These are phyloP conservation scores for Halcyon leucocephala DNA, from an alignment of 2,797 vertebrate species.

Conservation along the genomic window DNA sequence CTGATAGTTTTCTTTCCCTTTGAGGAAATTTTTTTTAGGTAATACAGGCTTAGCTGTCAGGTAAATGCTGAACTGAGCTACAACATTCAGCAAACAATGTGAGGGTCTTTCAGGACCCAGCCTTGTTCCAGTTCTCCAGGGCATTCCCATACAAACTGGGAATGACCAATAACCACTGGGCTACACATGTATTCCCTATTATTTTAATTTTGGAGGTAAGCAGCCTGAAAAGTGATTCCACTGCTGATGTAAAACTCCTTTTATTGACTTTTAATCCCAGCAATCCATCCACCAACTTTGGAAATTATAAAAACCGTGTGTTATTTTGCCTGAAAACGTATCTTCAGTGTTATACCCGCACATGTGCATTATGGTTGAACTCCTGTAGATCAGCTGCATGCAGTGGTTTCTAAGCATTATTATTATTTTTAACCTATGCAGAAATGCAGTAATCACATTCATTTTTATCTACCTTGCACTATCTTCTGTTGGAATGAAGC, in stretches of 20 bases:
- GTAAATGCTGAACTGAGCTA: conserved; percentile 59
- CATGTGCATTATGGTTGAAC: fast-evolving
- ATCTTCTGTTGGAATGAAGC: neutral
- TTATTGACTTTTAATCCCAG: neutral
- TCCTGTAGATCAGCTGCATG: neutral
- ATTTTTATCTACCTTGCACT: neutral
- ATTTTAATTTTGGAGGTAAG: neutral
- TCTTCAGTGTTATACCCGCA: neutral
- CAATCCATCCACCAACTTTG: neutral
- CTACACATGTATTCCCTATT: neutral
- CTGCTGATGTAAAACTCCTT: neutral
- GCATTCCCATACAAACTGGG: neutral
- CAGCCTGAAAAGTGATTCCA: neutral
- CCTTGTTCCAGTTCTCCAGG: conserved; percentile 5
- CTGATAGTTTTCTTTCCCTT: neutral
- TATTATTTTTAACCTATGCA: neutral
- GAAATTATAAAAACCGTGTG: neutral
- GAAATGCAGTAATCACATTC: neutral
- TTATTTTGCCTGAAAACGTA: neutral
- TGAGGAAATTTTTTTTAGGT: neutral
- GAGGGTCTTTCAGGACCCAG: conserved; percentile 17
- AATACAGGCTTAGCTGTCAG: conserved; percentile 25
- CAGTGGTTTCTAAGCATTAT: neutral
- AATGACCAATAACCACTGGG: neutral
- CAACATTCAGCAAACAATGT: conserved; percentile 57